A percentile compares a stretch with the other conserved stretches of the same genome.
Conservation (phyloP, 2,888 invertebrate genomes). For the Tetragonula carbonaria region DNA sequence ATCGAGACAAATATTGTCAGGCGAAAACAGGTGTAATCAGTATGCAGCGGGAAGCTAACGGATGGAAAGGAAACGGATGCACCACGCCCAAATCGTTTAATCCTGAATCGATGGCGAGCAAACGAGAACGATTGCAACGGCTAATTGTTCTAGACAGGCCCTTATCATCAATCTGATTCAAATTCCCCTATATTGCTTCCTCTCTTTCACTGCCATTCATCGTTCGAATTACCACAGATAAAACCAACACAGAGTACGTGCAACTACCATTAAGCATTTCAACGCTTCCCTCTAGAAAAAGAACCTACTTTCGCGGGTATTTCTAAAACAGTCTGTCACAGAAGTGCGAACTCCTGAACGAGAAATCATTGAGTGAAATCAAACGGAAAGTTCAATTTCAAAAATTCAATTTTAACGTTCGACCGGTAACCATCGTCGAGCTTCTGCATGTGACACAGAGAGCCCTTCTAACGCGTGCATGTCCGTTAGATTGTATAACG, state of each 20-base stretch:
- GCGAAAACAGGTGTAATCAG: constrained; percentile 49
- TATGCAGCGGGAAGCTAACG: constrained; percentile 43
- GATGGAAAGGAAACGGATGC: constrained; percentile 69
- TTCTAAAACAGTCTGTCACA: not conserved
- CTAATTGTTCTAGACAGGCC: constrained; percentile 70
- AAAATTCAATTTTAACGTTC: not conserved
- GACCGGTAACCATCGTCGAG: not conserved
- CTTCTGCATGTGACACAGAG: not conserved
- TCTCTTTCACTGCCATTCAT: not conserved
- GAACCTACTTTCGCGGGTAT: not conserved
- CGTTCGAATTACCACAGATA: not conserved
- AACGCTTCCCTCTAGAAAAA: not conserved
- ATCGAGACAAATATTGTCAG: constrained; percentile 11
- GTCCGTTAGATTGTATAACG: constrained; percentile 29
- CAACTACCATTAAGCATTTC: not conserved
- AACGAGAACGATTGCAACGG: constrained; percentile 70
- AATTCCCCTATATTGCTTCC: constrained; percentile 19
- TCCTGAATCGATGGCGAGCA: constrained; percentile 63
- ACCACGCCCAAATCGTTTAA: constrained; percentile 72
- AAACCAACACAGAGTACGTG: not conserved
- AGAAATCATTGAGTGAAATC: not conserved
- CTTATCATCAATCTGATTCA: constrained; percentile 34
- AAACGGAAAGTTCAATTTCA: not conserved
- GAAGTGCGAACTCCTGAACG: not conserved
- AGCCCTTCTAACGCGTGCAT: not conserved